Percentiles rank a stretch among this genome's conserved stretches.
Conservation (phyloP, 2,113 vertebrate species). For the Corythaeola cristata region DNA sequence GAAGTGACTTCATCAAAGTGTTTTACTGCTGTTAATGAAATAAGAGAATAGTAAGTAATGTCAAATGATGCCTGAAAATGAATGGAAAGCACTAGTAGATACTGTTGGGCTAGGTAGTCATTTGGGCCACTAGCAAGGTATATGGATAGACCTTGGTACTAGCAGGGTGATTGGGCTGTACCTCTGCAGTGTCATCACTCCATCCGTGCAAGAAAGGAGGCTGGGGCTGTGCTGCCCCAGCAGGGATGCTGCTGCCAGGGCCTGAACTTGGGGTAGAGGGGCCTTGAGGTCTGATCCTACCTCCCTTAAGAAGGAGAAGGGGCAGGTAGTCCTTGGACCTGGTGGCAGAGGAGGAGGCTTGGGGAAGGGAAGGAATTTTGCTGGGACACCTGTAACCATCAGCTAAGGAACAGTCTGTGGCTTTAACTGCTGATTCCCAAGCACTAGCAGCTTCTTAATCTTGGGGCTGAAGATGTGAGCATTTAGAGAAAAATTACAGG, state of each 20-base stretch:
- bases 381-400: not conserved
- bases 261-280: not conserved
- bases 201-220: not conserved
- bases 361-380: not conserved
- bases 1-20: not conserved
- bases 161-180: rapidly evolving
- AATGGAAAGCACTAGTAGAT: not conserved
- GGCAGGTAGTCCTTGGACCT: not conserved
- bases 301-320: not conserved
- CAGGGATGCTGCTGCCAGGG: not conserved
- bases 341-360: not conserved
- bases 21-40: not conserved
- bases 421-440: not conserved
- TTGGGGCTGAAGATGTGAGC: not conserved
- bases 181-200: not conserved
- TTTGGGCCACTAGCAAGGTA: not conserved
- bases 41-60: not conserved
- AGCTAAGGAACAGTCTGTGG: not conserved
- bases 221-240: not conserved
- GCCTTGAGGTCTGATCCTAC: not conserved
- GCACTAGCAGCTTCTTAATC: not conserved
- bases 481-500: not conserved
- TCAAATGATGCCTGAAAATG: not conserved
- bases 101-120: not conserved
- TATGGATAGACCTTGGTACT: rapidly evolving